These are phyloP conservation scores for Scaptomyza parva DNA, from an alignment of 2,888 invertebrate genomes.

Conservation along the genomic window DNA sequence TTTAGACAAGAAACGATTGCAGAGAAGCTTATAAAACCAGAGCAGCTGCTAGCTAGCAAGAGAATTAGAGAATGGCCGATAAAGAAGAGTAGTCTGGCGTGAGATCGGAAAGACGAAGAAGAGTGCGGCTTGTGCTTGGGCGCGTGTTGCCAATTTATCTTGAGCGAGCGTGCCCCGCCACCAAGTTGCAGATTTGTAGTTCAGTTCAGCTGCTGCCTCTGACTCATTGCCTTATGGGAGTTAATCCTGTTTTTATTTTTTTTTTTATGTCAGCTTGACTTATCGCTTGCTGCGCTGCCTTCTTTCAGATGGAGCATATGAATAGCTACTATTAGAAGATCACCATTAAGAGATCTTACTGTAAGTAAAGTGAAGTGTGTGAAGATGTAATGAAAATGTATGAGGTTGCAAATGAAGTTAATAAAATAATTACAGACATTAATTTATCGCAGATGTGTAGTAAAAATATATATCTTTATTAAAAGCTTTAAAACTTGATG, in stretches of 20 bases:
- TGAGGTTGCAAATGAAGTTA: background rate
- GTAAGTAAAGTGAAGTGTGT: background rate
- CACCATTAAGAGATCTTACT: background rate
- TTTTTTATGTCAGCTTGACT: conserved; percentile 37
- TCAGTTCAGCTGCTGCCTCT: conserved; percentile 50
- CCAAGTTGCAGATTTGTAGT: conserved; percentile 60
- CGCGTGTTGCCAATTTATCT: conserved; percentile 79
- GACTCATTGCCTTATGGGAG: conserved; percentile 58
- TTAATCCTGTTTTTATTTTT: conserved; percentile 62
- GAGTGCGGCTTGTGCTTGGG: conserved; percentile 52
- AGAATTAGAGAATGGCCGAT: background rate
- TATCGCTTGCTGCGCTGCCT: conserved; percentile 37
- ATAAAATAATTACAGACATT: background rate
- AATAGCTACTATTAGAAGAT: background rate
- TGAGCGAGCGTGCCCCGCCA: conserved; percentile 42
- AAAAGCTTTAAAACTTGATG: no score
- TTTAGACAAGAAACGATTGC: conserved; percentile 28
- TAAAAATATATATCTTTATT: no score
- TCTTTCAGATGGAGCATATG: conserved; percentile 8
- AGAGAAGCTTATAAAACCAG: conserved; percentile 13
- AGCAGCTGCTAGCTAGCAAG: conserved; percentile 38
- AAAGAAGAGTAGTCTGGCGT: background rate
- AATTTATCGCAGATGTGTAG: background rate
- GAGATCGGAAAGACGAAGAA: conserved; percentile 10
- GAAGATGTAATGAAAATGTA: background rate